These are phyloP conservation scores for Macrotus californicus DNA, from an alignment of 2,113 vertebrate genomes.

Conservation along the genomic window DNA sequence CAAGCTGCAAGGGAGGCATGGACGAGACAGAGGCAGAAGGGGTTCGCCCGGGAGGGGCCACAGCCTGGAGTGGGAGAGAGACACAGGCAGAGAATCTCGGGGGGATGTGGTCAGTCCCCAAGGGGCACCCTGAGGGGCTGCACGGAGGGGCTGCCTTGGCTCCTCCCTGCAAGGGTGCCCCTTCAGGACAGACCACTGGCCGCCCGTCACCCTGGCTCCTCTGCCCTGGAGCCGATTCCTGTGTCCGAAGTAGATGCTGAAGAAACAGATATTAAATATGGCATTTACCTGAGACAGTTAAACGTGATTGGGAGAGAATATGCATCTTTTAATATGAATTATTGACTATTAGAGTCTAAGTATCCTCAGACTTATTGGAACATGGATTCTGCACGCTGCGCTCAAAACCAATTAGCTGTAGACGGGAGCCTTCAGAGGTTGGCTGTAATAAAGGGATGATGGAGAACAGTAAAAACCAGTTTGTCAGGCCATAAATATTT, in stretches of 20 bases:
- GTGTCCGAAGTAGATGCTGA: neutral
- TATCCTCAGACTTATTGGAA: neutral
- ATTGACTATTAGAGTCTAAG: neutral
- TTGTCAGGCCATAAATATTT: slow-evolving; percentile 43
- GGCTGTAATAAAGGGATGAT: neutral
- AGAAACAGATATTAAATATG: neutral
- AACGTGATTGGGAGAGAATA: neutral
- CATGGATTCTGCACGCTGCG: neutral
- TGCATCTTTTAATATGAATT: neutral
- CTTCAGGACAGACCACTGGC: too few species aligned
- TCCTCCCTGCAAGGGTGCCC: too few species aligned
- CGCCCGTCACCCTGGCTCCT: neutral
- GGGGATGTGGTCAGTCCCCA: accelerated
- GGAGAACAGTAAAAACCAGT: slow-evolving; percentile 29
- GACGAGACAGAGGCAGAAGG: neutral
- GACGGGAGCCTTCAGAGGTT: neutral
- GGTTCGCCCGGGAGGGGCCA: too few species aligned
- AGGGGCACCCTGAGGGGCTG: neutral
- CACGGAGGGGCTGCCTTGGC: neutral
- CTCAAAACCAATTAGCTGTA: neutral
- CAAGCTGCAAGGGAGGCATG: accelerated
- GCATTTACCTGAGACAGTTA: neutral
- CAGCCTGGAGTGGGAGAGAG: neutral
- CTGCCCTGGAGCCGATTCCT: accelerated
- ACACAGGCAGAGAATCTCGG: neutral